Evolutionary conservation across 1,140 invertebrate species (phyloP), one percentile per base, ranked within the genome.

Genomic region (Pectinophora gossypiella): DNA sequence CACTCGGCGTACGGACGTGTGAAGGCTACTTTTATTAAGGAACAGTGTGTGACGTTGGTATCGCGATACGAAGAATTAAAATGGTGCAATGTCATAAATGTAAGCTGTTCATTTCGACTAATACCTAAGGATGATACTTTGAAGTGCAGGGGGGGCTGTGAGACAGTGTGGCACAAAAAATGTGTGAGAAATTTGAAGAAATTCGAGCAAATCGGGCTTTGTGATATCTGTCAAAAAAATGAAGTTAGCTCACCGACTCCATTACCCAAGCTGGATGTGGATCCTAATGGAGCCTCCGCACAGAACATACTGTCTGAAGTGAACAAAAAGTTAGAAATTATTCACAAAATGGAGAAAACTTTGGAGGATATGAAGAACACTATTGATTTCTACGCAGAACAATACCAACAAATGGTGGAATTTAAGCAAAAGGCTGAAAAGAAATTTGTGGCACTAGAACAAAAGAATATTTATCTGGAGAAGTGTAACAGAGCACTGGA

Each of bases 401-500:
- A 38, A n/a, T 49, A 49, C 19, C 47, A 49, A n/a, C 7, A 19
- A 20, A 18, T 49, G 32, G 32, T 49, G 12, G 32, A 49, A 12
- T 38, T 20, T 36, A 49, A 49, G 12, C 10, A 49, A 9, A 18
- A 38, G 35, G 13, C 47, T 3, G 32, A 49, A 38, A 49, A 51
- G 16, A 51, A 43, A 23, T 10, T 51, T 6, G 22, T 13, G 2
- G 3, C 20, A 13, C 18, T 51, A 15, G 40, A 43, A 16, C 38
- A 40, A 44, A 51, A 43, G 20, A 51, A 51, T 44, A n/a, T 44
- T 3, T 51, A 51, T 15, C 23, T 51, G 1, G 49, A 51, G 19
- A 51, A 51, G 13, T 44, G 42, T 16, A 51, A 51, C 18, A 51
- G 19, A 19, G 49, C 49, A 12, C 49, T 51, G 22, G 49, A 51